Percentiles rank a stretch among this genome's conserved stretches.
phyloP scores from a whole-genome alignment of 2,113 vertebrate genomes.

The Sitta europaea region DNA sequence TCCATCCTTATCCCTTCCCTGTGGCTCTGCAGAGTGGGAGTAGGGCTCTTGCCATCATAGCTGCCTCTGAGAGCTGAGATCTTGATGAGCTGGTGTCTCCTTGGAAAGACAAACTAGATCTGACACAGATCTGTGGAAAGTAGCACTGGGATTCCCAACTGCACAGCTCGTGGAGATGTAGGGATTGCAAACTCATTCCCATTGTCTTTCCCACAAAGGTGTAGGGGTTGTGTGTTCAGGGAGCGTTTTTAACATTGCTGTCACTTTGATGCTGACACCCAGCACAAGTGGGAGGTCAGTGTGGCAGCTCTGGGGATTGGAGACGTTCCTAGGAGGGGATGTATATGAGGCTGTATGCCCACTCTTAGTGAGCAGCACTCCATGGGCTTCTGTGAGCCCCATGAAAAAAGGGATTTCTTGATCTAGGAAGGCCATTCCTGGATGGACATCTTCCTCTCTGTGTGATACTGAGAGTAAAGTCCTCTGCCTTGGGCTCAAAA shows the following conservation, averaged over 20 bases:
- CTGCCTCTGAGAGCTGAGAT: background rate
- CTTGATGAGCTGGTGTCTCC: background rate
- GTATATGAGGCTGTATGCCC: background rate
- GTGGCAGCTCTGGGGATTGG: background rate
- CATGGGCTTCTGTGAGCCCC: accelerated
- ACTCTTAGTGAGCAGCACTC: accelerated
- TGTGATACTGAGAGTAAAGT: background rate
- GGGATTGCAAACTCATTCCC: background rate
- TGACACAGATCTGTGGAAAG: background rate
- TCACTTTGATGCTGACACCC: background rate
- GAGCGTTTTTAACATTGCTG: accelerated
- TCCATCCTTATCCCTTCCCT: background rate
- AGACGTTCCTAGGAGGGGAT: background rate
- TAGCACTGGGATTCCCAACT: background rate
- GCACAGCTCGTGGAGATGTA: background rate
- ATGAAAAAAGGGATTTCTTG: background rate
- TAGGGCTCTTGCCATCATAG: background rate
- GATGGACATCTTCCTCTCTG: background rate
- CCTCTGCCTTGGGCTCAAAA: background rate
- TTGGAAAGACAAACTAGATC: background rate
- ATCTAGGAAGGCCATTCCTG: background rate
- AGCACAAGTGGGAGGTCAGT: background rate
- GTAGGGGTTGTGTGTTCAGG: background rate
- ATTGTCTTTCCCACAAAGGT: background rate
- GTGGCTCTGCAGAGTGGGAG: background rate